A percentile compares a stretch with the other conserved stretches of the same genome.
Evolutionary conservation across 2,888 invertebrate genomes (phyloP).

Genomic region (Pollenia amentaria): DNA sequence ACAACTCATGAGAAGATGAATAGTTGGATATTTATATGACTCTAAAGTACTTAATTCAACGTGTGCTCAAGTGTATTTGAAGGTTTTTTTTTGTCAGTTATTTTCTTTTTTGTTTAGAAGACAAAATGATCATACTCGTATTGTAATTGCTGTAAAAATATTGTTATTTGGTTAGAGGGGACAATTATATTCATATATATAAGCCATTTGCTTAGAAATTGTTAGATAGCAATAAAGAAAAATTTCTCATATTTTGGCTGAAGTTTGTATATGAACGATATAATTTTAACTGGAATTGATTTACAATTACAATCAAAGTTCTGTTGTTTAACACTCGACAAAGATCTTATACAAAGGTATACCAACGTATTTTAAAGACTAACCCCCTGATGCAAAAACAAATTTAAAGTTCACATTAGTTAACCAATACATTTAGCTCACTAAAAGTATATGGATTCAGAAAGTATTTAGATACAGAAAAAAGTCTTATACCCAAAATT

Average conservation of each 20-base stretch:
- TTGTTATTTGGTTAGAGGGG: slow-evolving; percentile 60
- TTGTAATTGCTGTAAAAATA: slow-evolving; percentile 58
- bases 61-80: slow-evolving; percentile 52
- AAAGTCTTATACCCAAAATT: too few species aligned
- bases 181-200: slow-evolving; percentile 60
- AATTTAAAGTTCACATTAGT: too few species aligned
- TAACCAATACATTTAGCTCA: too few species aligned
- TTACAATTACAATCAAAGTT: too few species aligned
- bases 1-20: slow-evolving; percentile 39
- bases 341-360: too few species aligned
- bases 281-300: neutral
- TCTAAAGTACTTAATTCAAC: slow-evolving; percentile 54
- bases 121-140: slow-evolving; percentile 30
- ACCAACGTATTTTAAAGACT: too few species aligned
- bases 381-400: too few species aligned
- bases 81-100: neutral
- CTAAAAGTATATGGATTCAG: too few species aligned
- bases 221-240: neutral
- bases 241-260: neutral
- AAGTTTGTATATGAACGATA: neutral
- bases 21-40: slow-evolving; percentile 49
- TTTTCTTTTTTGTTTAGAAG: neutral
- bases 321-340: too few species aligned
- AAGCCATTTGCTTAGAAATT: slow-evolving; percentile 9
- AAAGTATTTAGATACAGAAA: too few species aligned